A percentile compares a stretch with the other conserved stretches of the same genome.
These are phyloP conservation scores for Hirtodrosophila confusa DNA, from an alignment of 2,888 invertebrate genomes.

Conservation along the genomic window DNA sequence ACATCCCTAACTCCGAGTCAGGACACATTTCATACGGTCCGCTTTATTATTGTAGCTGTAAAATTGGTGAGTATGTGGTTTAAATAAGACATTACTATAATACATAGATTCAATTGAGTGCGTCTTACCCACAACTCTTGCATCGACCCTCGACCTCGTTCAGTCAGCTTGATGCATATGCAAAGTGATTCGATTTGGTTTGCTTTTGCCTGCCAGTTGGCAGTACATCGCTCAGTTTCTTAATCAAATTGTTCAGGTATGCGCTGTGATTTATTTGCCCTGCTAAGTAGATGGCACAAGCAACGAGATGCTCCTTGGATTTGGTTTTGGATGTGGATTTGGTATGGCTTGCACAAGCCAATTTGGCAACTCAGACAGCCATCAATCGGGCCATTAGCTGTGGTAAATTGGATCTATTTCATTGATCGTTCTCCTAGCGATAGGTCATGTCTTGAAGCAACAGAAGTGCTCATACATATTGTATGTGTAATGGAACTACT, in stretches of 20 bases:
- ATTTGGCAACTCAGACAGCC: slow-evolving; percentile 1
- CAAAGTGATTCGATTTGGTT: slow-evolving; percentile 34
- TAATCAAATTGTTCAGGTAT: slow-evolving; percentile 23
- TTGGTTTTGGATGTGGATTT: slow-evolving; percentile 6
- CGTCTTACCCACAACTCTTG: neutral
- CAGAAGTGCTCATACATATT: too few species aligned
- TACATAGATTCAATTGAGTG: neutral
- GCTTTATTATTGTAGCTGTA: too few species aligned
- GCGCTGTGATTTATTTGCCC: slow-evolving; percentile 31
- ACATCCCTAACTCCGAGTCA: too few species aligned
- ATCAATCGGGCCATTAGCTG: slow-evolving; percentile 1
- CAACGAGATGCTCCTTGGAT: slow-evolving; percentile 4
- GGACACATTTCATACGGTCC: too few species aligned
- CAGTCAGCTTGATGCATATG: slow-evolving; percentile 21
- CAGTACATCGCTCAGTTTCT: slow-evolving; percentile 13
- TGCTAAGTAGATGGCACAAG: slow-evolving; percentile 9
- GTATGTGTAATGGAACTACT: too few species aligned
- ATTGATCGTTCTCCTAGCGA: too few species aligned
- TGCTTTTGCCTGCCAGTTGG: slow-evolving; percentile 11
- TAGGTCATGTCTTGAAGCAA: too few species aligned
- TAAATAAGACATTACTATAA: neutral
- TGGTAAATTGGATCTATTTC: neutral
- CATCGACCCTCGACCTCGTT: slow-evolving; percentile 29
- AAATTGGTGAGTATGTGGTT: slow-evolving; percentile 5
- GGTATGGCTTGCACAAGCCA: neutral